These are phyloP conservation scores for Ochlodes sylvanus DNA, from an alignment of 2,888 invertebrate genomes.

Conservation along the genomic window DNA sequence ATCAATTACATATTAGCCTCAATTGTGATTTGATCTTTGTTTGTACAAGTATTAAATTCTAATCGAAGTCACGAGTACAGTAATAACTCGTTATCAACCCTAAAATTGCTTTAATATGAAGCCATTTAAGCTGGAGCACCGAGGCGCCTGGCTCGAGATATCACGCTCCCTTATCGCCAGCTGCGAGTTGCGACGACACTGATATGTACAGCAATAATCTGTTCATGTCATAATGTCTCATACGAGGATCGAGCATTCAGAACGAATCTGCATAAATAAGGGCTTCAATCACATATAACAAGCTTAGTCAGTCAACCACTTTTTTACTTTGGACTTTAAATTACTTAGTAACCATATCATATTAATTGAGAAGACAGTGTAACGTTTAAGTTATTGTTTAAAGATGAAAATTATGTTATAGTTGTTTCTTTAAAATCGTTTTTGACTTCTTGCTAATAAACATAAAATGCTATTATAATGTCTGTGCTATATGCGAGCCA, in stretches of 20 bases:
- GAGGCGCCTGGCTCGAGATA: not conserved
- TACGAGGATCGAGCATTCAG: not conserved
- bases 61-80: not conserved
- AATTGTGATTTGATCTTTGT: not conserved
- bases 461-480: not conserved
- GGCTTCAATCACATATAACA: constrained; percentile 10
- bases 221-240: constrained; percentile 1
- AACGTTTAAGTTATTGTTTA: not conserved
- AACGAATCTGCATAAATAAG: constrained; percentile 1
- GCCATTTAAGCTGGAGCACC: not conserved
- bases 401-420: not conserved
- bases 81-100: not conserved
- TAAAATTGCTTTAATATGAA: not conserved
- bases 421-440: not conserved
- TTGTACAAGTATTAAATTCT: not conserved
- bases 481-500: not conserved
- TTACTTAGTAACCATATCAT: not conserved
- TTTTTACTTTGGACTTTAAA: constrained; percentile 1
- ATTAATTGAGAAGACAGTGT: not conserved
- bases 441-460: not conserved
- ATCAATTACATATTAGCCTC: not conserved
- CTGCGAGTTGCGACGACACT: not conserved
- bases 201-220: not conserved
- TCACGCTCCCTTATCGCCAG: not conserved
- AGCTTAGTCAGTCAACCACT: not conserved